Evolutionary conservation across 2,888 invertebrate species (phyloP).

Genomic region (Caenorhabditis plicata): DNA sequence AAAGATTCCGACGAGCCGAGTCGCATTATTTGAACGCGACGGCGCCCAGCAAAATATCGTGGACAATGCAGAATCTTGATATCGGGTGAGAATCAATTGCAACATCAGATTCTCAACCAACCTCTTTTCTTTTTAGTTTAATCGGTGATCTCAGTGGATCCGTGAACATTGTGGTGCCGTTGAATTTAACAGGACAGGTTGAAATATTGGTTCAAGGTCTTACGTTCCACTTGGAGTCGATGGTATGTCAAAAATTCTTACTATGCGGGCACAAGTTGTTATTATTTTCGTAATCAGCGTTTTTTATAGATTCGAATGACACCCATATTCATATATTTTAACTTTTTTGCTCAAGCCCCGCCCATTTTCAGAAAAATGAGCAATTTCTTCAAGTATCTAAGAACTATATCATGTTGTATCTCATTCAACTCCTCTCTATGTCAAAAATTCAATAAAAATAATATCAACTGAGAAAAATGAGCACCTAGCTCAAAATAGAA

Average conservation of each 20-base stretch:
- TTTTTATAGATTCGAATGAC: no score
- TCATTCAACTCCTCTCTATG: no score
- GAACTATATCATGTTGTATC: no score
- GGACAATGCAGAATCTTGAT: slow-evolving; percentile 51
- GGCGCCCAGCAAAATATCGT: slow-evolving; percentile 46
- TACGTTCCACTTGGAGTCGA: slow-evolving; percentile 43
- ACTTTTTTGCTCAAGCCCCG: no score
- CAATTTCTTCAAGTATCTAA: no score
- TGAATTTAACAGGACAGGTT: slow-evolving; percentile 52
- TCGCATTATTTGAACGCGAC: slow-evolving; percentile 44
- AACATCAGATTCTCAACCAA: not conserved
- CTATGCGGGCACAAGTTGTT: no score
- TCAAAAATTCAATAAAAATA: no score
- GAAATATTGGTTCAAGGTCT: slow-evolving; percentile 52
- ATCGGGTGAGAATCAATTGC: slow-evolving; percentile 29
- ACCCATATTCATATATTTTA: no score
- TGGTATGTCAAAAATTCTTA: slow-evolving; percentile 13
- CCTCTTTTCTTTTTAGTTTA: slow-evolving; percentile 31
- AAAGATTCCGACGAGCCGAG: slow-evolving; percentile 43
- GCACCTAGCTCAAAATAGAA: no score
- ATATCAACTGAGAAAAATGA: no score
- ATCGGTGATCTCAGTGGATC: slow-evolving; percentile 49
- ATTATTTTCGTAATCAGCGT: no score
- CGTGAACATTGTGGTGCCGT: slow-evolving; percentile 52
- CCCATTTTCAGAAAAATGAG: no score